Percentiles rank a stretch among this genome's conserved stretches.
These are phyloP conservation scores for Saturnia pavonia DNA, from an alignment of 2,888 invertebrate species.

Conservation along the genomic window DNA sequence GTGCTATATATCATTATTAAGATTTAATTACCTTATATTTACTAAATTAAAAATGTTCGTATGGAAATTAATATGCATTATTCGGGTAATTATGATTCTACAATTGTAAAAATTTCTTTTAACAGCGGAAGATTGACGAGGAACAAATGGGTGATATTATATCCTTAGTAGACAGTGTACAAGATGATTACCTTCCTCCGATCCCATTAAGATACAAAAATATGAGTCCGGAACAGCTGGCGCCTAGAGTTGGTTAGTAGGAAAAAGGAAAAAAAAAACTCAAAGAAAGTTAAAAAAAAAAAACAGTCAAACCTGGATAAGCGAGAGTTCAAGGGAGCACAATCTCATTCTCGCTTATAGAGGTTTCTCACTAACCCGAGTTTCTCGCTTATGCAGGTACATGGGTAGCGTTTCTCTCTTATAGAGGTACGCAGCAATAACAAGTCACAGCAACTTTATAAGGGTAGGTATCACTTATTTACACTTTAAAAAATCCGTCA, in stretches of 20 bases:
- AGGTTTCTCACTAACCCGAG: no score
- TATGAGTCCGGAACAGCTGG: slow-evolving; percentile 42
- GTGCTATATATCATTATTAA: no score
- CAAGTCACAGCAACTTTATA: no score
- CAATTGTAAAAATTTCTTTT: background rate
- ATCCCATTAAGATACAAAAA: slow-evolving; percentile 66
- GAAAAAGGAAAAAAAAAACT: background rate
- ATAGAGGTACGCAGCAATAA: no score
- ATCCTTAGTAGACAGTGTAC: slow-evolving; percentile 73
- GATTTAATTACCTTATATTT: background rate
- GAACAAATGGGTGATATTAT: slow-evolving; percentile 75
- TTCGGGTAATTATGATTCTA: background rate
- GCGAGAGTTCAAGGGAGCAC: no score
- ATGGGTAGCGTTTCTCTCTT: no score
- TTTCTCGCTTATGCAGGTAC: no score
- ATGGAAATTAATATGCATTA: background rate
- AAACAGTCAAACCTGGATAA: no score
- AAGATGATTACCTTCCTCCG: slow-evolving; percentile 71
- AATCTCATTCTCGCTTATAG: no score
- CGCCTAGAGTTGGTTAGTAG: slow-evolving; percentile 56
- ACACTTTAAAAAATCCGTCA: no score
- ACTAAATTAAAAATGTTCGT: background rate
- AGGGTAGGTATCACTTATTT: no score
- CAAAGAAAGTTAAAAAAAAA: no score
- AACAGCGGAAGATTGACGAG: slow-evolving; percentile 54